phyloP scores from a whole-genome alignment of 2,888 invertebrate genomes.

The Argyresthia albistria region DNA sequence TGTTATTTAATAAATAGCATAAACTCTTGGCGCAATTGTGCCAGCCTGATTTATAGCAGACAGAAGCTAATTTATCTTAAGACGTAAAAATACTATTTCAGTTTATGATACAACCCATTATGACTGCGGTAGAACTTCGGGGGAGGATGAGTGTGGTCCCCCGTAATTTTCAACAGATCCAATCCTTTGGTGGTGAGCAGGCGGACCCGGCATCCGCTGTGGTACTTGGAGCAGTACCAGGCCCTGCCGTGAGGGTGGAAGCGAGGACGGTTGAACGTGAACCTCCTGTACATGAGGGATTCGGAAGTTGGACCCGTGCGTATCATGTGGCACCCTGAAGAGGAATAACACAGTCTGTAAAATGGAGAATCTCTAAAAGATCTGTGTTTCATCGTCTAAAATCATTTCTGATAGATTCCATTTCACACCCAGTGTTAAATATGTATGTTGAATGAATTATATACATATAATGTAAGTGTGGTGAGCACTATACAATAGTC shows the following conservation, averaged over 20 bases:
- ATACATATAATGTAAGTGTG: too few relatives aligned
- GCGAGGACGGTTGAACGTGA: slow-evolving; percentile 20
- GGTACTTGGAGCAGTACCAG: slow-evolving; percentile 25
- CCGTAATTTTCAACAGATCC: neutral
- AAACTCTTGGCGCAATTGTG: too few relatives aligned
- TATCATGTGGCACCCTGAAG: slow-evolving; percentile 6
- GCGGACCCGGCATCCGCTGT: slow-evolving; percentile 19
- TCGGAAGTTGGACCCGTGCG: slow-evolving; percentile 1
- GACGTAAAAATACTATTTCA: too few relatives aligned
- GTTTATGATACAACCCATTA: neutral
- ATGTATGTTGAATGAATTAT: too few relatives aligned
- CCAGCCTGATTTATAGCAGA: too few relatives aligned
- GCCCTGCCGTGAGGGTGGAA: slow-evolving; percentile 10
- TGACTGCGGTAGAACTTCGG: neutral
- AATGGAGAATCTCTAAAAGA: too few relatives aligned
- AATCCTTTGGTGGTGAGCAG: slow-evolving; percentile 12
- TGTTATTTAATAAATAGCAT: too few relatives aligned
- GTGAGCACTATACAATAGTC: too few relatives aligned
- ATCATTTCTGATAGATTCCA: too few relatives aligned
- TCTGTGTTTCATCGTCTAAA: too few relatives aligned
- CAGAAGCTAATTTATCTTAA: too few relatives aligned
- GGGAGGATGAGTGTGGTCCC: neutral
- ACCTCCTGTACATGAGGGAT: slow-evolving; percentile 1
- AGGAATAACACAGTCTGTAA: neutral
- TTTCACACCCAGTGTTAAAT: too few relatives aligned